Conservation (phyloP, 1,140 invertebrate species). For the Dermatophagoides farinae region DNA sequence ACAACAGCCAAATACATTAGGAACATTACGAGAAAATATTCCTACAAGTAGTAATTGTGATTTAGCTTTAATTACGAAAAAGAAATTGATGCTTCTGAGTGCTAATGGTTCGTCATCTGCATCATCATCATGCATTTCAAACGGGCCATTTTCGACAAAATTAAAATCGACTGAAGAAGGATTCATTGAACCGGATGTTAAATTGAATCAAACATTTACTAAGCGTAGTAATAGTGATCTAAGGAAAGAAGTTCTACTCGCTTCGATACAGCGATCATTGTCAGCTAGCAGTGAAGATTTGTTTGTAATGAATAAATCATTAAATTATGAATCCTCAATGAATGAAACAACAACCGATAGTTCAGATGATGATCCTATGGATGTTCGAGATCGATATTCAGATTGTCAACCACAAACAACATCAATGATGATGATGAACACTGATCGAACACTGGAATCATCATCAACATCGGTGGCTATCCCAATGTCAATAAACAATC, state of each 20-base stretch:
- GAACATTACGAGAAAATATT: too few species aligned
- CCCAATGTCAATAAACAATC: too few species aligned
- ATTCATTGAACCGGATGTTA: slow-evolving; percentile 1
- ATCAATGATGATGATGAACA: too few species aligned
- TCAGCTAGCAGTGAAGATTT: slow-evolving; percentile 4
- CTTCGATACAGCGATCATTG: slow-evolving; percentile 4
- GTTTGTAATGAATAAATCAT: not conserved
- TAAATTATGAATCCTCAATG: not conserved
- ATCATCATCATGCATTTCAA: too few species aligned
- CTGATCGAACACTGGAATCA: too few species aligned
- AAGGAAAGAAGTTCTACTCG: slow-evolving; percentile 4
- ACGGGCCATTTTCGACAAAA: too few species aligned
- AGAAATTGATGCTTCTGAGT: not conserved
- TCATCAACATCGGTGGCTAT: not conserved
- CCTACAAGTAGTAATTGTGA: not conserved
- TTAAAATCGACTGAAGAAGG: not conserved
- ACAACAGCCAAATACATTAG: too few species aligned
- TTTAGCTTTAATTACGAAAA: slow-evolving; percentile 10
- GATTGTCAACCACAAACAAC: too few species aligned
- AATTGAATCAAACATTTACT: not conserved
- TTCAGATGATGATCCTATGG: not conserved
- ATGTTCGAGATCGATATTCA: too few species aligned
- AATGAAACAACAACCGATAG: too few species aligned
- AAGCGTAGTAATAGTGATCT: slow-evolving; percentile 3
- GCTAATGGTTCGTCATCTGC: not conserved